These are phyloP conservation scores for Gymnopithys bicolor DNA, from an alignment of 2,797 vertebrate genomes.

Conservation along the genomic window DNA sequence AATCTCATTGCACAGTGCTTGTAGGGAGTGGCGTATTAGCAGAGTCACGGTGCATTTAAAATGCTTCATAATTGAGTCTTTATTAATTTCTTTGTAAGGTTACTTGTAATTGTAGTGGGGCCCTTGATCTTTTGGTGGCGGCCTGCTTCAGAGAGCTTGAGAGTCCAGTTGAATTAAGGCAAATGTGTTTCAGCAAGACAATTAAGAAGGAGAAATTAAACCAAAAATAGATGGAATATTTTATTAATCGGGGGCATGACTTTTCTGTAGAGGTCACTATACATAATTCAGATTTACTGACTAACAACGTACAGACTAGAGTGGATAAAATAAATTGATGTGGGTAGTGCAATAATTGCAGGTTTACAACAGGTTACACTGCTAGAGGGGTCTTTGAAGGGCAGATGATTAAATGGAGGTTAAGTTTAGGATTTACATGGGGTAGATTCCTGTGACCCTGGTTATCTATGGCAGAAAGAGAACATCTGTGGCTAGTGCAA, in stretches of 20 bases:
- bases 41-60: not conserved
- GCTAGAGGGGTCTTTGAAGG: not conserved
- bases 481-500: not conserved
- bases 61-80: conserved; percentile 37
- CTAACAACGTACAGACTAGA: not conserved
- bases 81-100: conserved; percentile 53
- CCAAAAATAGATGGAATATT: conserved; percentile 21
- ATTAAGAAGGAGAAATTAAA: conserved; percentile 37
- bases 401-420: not conserved
- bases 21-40: not conserved
- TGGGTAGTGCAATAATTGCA: not conserved
- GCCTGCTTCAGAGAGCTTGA: not conserved
- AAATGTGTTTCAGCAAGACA: conserved; percentile 37
- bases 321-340: not conserved
- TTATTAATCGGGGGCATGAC: not conserved
- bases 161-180: conserved; percentile 27
- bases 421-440: not conserved
- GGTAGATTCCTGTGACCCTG: not conserved
- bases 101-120: conserved; percentile 39
- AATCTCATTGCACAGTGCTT: not conserved
- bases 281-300: not conserved
- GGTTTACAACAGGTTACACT: not conserved
- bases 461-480: not conserved
- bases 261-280: not conserved
- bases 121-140: not conserved